phyloP scores from a whole-genome alignment of 2,113 vertebrate genomes.

The Cheilinus undulatus region DNA sequence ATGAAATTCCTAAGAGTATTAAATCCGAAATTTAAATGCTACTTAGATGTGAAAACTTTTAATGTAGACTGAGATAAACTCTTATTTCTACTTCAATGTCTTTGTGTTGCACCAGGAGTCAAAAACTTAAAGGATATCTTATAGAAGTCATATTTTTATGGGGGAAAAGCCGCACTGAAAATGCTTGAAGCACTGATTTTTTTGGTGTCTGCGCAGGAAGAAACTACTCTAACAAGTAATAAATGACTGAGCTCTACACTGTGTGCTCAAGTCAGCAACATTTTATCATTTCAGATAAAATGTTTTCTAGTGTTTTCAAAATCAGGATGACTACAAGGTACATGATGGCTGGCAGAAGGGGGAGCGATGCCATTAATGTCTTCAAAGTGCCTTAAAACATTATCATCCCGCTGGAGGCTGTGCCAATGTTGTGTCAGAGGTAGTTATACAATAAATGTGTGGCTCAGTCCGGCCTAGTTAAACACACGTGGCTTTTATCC shows the following conservation, averaged over 20 bases:
- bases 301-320: conserved; percentile 1
- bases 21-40: no score
- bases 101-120: neutral
- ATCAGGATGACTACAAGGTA: neutral
- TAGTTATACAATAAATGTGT: conserved; percentile 36
- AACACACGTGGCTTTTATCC: conserved; percentile 52
- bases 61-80: no score
- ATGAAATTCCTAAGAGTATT: no score
- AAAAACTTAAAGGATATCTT: neutral
- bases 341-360: neutral
- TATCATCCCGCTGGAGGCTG: conserved; percentile 11
- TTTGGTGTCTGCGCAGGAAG: neutral
- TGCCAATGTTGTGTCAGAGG: conserved; percentile 38
- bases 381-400: conserved; percentile 41
- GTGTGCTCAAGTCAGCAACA: neutral
- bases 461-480: conserved; percentile 45
- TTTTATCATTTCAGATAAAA: neutral
- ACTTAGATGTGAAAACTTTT: no score
- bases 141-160: neutral
- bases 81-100: neutral
- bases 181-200: neutral
- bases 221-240: neutral
- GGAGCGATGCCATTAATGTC: conserved; percentile 9
- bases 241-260: neutral
- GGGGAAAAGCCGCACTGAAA: neutral